Conservation (phyloP, 2,888 invertebrate species). For the Eucera pruinosa region DNA sequence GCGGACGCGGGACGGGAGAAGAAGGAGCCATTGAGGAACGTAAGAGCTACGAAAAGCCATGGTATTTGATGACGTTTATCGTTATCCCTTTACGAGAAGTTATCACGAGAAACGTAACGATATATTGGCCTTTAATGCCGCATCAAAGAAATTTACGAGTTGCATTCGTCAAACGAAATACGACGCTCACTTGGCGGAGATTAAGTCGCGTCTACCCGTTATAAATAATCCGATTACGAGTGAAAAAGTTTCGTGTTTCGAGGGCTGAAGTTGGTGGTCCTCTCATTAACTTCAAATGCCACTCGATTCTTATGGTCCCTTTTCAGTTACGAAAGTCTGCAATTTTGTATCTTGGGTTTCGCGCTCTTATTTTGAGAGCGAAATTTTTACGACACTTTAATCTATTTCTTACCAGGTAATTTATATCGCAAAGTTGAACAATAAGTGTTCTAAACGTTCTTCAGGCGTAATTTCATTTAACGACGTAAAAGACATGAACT, state of each 20-base stretch:
- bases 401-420: no score
- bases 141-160: slow-evolving; percentile 62
- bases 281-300: slow-evolving; percentile 30
- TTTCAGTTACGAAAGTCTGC: no score
- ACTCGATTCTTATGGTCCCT: neutral
- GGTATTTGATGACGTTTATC: slow-evolving; percentile 60
- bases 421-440: no score
- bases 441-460: no score
- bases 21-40: slow-evolving; percentile 35
- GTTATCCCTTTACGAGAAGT: slow-evolving; percentile 60
- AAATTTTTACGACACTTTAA: no score
- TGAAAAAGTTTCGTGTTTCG: slow-evolving; percentile 60
- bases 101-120: slow-evolving; percentile 60
- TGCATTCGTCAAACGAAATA: slow-evolving; percentile 67
- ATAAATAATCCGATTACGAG: slow-evolving; percentile 54
- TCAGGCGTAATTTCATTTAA: no score
- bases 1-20: slow-evolving; percentile 35
- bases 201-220: slow-evolving; percentile 53
- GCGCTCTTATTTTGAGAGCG: no score
- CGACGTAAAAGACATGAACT: no score
- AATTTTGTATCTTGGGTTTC: no score
- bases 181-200: slow-evolving; percentile 52
- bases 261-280: slow-evolving; percentile 25
- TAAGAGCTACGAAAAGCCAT: slow-evolving; percentile 61
- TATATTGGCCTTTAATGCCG: slow-evolving; percentile 53